Percentiles rank a stretch among this genome's conserved stretches.
Conservation (phyloP, 2,113 vertebrate genomes). For the Zeus faber region DNA sequence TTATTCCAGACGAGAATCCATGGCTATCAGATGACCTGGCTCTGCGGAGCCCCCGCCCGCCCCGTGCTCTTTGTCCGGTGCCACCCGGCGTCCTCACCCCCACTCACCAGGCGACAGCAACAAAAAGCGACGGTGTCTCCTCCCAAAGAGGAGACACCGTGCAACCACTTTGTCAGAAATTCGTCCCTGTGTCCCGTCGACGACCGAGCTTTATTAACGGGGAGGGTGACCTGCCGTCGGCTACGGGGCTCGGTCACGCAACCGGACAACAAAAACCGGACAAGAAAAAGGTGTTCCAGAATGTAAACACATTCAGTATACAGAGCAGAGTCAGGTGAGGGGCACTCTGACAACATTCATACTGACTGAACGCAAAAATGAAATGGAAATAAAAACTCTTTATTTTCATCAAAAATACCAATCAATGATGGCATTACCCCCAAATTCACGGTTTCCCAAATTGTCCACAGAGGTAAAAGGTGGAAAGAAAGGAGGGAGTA, state of each 20-base stretch:
- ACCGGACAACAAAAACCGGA: slow-evolving; percentile 22
- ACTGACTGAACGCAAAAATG: background rate
- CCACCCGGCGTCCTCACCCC: slow-evolving; percentile 33
- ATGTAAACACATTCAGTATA: too few species aligned
- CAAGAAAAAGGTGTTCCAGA: background rate
- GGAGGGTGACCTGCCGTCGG: slow-evolving; percentile 26
- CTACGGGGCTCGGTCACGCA: slow-evolving; percentile 8
- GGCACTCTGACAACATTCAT: too few species aligned
- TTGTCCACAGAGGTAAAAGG: slow-evolving; percentile 2
- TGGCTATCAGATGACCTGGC: too few species aligned
- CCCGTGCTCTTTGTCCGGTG: slow-evolving; percentile 27
- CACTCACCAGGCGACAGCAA: slow-evolving; percentile 58
- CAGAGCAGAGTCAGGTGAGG: slow-evolving; percentile 74
- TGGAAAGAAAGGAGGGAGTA: slow-evolving; percentile 75
- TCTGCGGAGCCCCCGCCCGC: slow-evolving; percentile 48
- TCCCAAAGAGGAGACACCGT: slow-evolving; percentile 38
- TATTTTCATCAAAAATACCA: too few species aligned
- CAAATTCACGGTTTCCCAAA: too few species aligned
- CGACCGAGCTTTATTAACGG: slow-evolving; percentile 51
- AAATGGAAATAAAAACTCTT: background rate
- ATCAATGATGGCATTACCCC: too few species aligned
- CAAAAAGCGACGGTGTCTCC: slow-evolving; percentile 47
- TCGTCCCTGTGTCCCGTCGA: slow-evolving; percentile 54
- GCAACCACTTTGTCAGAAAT: slow-evolving; percentile 38
- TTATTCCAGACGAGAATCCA: too few species aligned